These are phyloP conservation scores for Zygothrica quintamaculata DNA, from an alignment of 2,888 invertebrate species.

Conservation along the genomic window DNA sequence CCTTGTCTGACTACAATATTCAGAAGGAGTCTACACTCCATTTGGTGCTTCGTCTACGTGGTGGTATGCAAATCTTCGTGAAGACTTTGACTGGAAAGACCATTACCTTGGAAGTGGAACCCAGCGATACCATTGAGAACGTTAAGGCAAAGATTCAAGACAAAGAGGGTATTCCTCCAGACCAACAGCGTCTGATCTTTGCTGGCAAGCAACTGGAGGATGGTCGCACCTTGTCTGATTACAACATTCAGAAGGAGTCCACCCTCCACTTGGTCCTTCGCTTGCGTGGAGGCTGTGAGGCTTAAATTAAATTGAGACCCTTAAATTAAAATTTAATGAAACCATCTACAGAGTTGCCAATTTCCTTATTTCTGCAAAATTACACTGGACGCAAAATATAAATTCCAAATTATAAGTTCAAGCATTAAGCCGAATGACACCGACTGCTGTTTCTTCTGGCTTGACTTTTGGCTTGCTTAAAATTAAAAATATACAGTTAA, in stretches of 20 bases:
- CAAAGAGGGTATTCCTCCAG: conserved; percentile 40
- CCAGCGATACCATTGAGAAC: conserved; percentile 34
- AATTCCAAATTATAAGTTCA: conserved; percentile 53
- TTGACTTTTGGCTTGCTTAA: conserved; percentile 43
- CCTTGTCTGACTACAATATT: conserved; percentile 47
- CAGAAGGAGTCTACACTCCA: conserved; percentile 51
- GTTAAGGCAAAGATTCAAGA: conserved; percentile 39
- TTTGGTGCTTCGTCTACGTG: conserved; percentile 47
- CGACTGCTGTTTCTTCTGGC: conserved; percentile 43
- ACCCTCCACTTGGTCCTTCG: conserved; percentile 26
- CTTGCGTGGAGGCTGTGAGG: conserved; percentile 87
- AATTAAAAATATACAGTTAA: conserved; percentile 41
- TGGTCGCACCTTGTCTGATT: conserved; percentile 30
- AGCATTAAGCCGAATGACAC: conserved; percentile 29
- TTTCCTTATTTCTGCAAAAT: conserved; percentile 35
- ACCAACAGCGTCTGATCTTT: conserved; percentile 40
- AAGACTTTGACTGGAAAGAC: conserved; percentile 41
- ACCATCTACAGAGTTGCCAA: conserved; percentile 37
- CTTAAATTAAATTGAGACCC: conserved; percentile 44
- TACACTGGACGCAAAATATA: conserved; percentile 24
- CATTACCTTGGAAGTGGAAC: conserved; percentile 32
- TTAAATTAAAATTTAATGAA: conserved; percentile 34
- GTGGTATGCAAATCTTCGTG: conserved; percentile 42
- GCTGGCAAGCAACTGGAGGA: conserved; percentile 36
- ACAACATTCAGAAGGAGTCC: conserved; percentile 41